Percentiles rank a stretch among this genome's conserved stretches.
Evolutionary conservation across 2,797 vertebrate genomes (phyloP).

Genomic region (Muscicapa striata): DNA sequence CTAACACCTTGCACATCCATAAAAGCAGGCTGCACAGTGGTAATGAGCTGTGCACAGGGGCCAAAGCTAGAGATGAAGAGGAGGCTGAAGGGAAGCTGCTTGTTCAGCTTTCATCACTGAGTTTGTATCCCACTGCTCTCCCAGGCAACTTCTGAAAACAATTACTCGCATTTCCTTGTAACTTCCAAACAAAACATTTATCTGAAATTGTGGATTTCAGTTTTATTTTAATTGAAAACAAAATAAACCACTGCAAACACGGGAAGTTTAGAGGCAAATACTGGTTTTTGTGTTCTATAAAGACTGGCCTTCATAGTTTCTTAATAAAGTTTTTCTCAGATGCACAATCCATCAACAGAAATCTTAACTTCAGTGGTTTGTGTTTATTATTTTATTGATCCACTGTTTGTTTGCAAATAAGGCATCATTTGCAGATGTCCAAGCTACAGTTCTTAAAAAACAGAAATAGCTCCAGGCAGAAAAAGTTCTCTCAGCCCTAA

Average conservation of each 20-base stretch:
- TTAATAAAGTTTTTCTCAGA: slow-evolving; percentile 47
- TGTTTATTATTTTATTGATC: slow-evolving; percentile 67
- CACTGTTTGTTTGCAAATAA: slow-evolving; percentile 51
- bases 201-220: not conserved
- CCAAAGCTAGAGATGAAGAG: not conserved
- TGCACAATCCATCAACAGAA: slow-evolving; percentile 51
- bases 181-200: not conserved
- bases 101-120: not conserved
- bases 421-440: slow-evolving; percentile 5
- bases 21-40: not conserved
- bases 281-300: not conserved
- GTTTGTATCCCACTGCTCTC: not conserved
- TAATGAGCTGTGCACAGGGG: not conserved
- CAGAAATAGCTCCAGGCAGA: not conserved
- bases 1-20: not conserved
- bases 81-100: not conserved
- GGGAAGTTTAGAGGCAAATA: not conserved
- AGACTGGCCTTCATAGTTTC: not conserved
- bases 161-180: not conserved
- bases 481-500: not conserved
- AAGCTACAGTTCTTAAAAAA: not conserved
- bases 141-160: not conserved
- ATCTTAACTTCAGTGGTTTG: slow-evolving; percentile 27
- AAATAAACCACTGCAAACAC: not conserved
- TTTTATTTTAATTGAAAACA: not conserved